phyloP scores from a whole-genome alignment of 2,797 vertebrate genomes.

The Anolis apletophallus region DNA sequence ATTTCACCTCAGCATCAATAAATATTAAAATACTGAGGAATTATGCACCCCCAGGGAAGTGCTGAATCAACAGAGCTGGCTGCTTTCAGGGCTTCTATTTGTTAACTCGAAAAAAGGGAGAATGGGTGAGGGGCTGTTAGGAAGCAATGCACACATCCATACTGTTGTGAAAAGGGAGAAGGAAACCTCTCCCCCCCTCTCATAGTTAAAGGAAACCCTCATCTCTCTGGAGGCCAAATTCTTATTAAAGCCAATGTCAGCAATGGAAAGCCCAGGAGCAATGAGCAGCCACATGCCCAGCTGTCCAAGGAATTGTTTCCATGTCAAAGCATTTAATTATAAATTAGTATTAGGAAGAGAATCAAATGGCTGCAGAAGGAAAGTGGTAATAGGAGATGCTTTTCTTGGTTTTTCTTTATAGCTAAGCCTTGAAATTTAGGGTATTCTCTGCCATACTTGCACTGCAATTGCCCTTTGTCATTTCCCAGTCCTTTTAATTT shows the following conservation, averaged over 20 bases:
- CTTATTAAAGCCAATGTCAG: neutral
- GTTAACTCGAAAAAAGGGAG: constrained; percentile 45
- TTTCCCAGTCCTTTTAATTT: neutral
- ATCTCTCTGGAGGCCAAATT: neutral
- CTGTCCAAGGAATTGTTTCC: constrained; percentile 35
- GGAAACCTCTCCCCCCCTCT: neutral
- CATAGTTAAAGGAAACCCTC: neutral
- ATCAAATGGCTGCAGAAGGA: neutral
- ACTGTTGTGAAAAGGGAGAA: neutral
- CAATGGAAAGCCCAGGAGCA: constrained; percentile 12
- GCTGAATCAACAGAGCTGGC: constrained; percentile 53
- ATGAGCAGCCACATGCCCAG: constrained; percentile 4
- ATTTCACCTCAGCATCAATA: constrained; percentile 32
- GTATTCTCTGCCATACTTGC: neutral
- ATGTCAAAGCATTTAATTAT: constrained; percentile 39
- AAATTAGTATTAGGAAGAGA: constrained; percentile 17
- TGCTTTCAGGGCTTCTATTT: constrained; percentile 45
- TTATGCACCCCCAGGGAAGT: constrained; percentile 47
- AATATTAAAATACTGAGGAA: constrained; percentile 62
- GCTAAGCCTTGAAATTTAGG: neutral
- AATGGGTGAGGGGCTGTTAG: neutral
- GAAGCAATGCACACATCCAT: constrained; percentile 38
- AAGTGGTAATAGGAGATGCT: neutral
- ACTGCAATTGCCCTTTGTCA: neutral
- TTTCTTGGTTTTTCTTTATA: neutral